Conservation (phyloP, 2,888 invertebrate species). For the Thereva unica region DNA sequence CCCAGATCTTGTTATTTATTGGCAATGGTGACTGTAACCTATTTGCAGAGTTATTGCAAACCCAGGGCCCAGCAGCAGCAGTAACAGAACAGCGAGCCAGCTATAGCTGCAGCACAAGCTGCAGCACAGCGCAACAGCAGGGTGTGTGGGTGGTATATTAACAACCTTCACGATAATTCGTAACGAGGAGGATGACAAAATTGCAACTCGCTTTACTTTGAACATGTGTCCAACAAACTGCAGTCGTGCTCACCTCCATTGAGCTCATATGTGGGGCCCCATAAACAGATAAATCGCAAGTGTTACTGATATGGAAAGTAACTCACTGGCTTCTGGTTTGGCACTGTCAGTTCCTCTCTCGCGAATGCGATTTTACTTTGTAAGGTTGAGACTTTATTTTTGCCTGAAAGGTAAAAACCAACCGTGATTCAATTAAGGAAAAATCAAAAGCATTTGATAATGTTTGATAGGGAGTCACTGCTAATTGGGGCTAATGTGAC, state of each 20-base stretch:
- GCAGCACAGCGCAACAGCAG: neutral
- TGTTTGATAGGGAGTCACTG: too few species aligned
- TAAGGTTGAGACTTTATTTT: neutral
- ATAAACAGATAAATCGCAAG: constrained; percentile 24
- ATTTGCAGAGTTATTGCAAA: constrained; percentile 31
- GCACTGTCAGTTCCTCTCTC: neutral
- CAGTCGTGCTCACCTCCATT: constrained; percentile 36
- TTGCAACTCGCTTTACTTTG: constrained; percentile 33
- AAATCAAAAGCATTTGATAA: constrained; percentile 2
- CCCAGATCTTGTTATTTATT: constrained; percentile 34
- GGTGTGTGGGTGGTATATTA: constrained; percentile 29
- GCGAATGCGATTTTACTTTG: neutral
- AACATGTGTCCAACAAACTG: constrained; percentile 39
- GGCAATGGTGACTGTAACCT: constrained; percentile 38
- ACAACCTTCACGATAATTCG: constrained; percentile 24
- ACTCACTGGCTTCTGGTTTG: constrained; percentile 3
- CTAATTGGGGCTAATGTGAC: too few species aligned
- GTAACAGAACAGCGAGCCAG: too few species aligned
- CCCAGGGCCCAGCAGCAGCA: constrained; percentile 6
- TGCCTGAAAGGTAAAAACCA: neutral
- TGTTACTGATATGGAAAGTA: constrained; percentile 25
- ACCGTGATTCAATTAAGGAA: constrained; percentile 8
- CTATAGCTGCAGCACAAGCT: too few species aligned
- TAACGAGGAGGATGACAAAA: constrained; percentile 34
- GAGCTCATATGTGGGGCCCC: constrained; percentile 31